Conservation (phyloP, 1,140 invertebrate genomes). For the Formica exsecta region DNA sequence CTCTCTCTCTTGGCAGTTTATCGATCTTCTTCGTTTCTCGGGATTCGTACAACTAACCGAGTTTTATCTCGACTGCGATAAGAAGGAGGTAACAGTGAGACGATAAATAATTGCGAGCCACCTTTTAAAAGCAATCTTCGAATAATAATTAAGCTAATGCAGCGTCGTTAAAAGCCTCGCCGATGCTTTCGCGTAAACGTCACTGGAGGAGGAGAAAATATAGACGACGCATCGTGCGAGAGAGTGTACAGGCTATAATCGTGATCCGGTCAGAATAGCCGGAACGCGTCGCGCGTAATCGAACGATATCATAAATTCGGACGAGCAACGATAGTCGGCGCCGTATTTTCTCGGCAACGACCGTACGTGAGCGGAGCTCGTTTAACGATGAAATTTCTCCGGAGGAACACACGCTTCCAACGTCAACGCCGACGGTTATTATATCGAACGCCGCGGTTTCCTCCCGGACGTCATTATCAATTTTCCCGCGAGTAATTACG, state of each 20-base stretch:
- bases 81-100: not conserved
- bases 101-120: not conserved
- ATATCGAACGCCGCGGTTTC: not conserved
- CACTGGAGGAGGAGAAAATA: not conserved
- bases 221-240: constrained; percentile 1
- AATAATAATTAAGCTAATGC: constrained; percentile 5
- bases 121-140: not conserved
- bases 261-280: constrained; percentile 25
- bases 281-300: constrained; percentile 65
- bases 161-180: constrained; percentile 3
- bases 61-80: not conserved
- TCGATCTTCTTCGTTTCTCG: constrained; percentile 1
- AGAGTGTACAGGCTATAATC: constrained; percentile 40
- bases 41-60: not conserved
- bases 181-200: too few species aligned
- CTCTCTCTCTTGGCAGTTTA: constrained; percentile 1
- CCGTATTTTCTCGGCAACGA: constrained; percentile 32
- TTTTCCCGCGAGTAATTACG: constrained; percentile 38
- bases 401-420: not conserved
- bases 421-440: not conserved
- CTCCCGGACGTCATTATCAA: constrained; percentile 24
- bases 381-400: constrained; percentile 47
- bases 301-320: constrained; percentile 70
- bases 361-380: constrained; percentile 27
- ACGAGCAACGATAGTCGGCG: constrained; percentile 3